These are phyloP conservation scores for Percopsis omiscomaycus DNA, from an alignment of 2,797 vertebrate genomes.

Conservation along the genomic window DNA sequence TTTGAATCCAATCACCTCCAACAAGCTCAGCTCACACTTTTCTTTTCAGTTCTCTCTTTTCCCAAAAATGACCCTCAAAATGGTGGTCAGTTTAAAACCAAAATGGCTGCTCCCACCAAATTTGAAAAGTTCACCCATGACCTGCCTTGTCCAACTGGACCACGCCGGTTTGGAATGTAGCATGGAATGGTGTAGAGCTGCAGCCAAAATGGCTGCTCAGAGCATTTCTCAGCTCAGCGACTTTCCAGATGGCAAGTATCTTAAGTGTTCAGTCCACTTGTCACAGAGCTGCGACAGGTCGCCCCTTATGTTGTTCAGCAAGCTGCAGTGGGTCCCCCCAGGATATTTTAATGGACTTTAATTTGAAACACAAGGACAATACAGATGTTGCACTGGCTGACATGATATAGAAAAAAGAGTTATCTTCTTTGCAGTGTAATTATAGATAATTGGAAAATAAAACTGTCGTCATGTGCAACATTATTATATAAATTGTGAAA, in stretches of 20 bases:
- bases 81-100: background rate
- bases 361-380: constrained; percentile 60
- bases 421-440: constrained; percentile 37
- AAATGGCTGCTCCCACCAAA: constrained; percentile 19
- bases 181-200: constrained; percentile 33
- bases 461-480: constrained; percentile 15
- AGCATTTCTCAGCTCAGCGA: constrained; percentile 68
- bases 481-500: constrained; percentile 8
- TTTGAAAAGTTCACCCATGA: background rate
- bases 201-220: constrained; percentile 57
- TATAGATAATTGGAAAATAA: constrained; percentile 32
- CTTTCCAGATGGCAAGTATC: constrained; percentile 74
- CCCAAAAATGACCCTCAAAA: background rate
- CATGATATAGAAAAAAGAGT: constrained; percentile 41
- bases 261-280: constrained; percentile 59
- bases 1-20: background rate
- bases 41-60: background rate
- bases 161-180: constrained; percentile 27
- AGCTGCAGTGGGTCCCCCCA: constrained; percentile 37
- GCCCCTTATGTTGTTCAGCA: constrained; percentile 38
- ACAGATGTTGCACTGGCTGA: constrained; percentile 30
- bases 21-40: background rate
- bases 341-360: constrained; percentile 59
- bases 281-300: constrained; percentile 52
- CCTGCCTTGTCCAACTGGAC: constrained; percentile 1